Base-by-base conservation (phyloP, 1,140 invertebrate species). In the Chelonus insularis region DNA sequence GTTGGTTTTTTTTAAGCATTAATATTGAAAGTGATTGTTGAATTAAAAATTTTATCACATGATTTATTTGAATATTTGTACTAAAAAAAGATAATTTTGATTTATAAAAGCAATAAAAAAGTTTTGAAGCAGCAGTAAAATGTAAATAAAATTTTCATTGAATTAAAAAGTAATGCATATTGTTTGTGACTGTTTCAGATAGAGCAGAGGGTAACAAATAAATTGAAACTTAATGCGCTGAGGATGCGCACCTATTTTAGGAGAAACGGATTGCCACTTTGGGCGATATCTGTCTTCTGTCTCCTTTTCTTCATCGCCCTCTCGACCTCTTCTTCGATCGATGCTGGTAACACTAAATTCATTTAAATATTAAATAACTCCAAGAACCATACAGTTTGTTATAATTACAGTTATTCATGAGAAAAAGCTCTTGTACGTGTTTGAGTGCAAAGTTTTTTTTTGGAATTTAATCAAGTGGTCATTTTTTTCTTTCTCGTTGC, bases 201-300 rank as follows among this genome's bases (percentile, higher is more conserved):
- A 62, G 12, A 48, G 66, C 23, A 29, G 18, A 14, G 45, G 3
- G 16, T 23, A 23, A 50, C 21, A 54, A 47, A 36, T 20, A 47
- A 64, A 21, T 34, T 67, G 65, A 65, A 62, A 74, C 67, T 76
- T 72, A 67, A 77, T 77, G 75, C 68, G 69, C 68, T 70, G 74
- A 77, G 68, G 70, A 77, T 77, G 75, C 70, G 68, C 65, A 66
- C 64, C 66, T 68, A 72, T 65, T 71, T 65, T 51, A 69, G 69
- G 71, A 67, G 68, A 68, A 66, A 66, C 63, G 66, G 67, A 68
- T 63, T 70, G 64, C 68, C 69, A 68, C 70, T 75, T 68, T 71
- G 72, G 73, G 68, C 70, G 68, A 75, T 68, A 50, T 72, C 69
- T 45, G 36, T 54, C 39, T 67, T 63, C 60, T 65, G 62, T 57